Percentiles rank a stretch among this genome's conserved stretches.
These are phyloP conservation scores for Clepsis dumicolana DNA, from an alignment of 2,888 invertebrate genomes.

Conservation along the genomic window DNA sequence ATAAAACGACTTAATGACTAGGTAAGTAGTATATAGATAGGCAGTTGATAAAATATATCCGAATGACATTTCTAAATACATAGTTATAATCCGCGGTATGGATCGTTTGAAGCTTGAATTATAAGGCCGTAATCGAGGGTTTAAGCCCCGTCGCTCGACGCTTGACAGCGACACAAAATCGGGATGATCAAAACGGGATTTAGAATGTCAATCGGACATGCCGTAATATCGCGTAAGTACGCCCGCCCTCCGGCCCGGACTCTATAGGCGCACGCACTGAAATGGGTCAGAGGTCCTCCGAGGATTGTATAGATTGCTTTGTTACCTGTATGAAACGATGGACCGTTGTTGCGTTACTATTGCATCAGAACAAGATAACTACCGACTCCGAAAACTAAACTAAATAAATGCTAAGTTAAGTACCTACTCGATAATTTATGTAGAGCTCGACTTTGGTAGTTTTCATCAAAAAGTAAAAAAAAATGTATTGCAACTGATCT, in stretches of 20 bases:
- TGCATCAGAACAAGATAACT: slow-evolving; percentile 14
- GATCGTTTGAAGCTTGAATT: slow-evolving; percentile 7
- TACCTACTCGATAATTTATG: too few species aligned
- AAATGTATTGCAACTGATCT: neutral
- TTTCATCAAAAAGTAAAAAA: neutral
- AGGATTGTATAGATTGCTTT: slow-evolving; percentile 35
- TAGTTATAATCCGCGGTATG: slow-evolving; percentile 27
- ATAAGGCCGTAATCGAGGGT: slow-evolving; percentile 36
- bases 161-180: slow-evolving; percentile 41
- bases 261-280: slow-evolving; percentile 14
- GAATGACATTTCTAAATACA: slow-evolving; percentile 10
- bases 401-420: too few species aligned
- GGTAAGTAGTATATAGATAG: too few species aligned
- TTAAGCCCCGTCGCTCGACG: slow-evolving; percentile 38
- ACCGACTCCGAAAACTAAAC: neutral
- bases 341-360: slow-evolving; percentile 16
- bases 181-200: slow-evolving; percentile 40
- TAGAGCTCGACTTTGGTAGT: neutral
- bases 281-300: slow-evolving; percentile 36
- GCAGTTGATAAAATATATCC: neutral
- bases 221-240: slow-evolving; percentile 40
- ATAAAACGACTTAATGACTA: too few species aligned
- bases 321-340: slow-evolving; percentile 31
- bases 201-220: slow-evolving; percentile 39
- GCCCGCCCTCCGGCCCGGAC: slow-evolving; percentile 16